Evolutionary conservation across 2,888 invertebrate genomes (phyloP).

Genomic region (Heliconius ethilla): DNA sequence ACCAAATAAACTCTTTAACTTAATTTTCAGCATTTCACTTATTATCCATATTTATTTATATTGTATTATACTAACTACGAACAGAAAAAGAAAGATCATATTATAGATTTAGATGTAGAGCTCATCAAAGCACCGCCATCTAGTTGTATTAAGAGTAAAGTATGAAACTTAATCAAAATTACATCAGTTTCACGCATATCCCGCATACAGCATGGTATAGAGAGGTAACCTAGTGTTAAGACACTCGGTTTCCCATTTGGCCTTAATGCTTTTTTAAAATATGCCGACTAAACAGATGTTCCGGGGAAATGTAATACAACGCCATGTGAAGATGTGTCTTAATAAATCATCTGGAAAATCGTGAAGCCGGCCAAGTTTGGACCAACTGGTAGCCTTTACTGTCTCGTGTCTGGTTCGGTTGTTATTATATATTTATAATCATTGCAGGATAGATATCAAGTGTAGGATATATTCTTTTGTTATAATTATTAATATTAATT

Average conservation of each 20-base stretch:
- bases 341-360: constrained; percentile 42
- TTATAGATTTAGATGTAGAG: no score
- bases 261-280: not conserved
- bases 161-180: no score
- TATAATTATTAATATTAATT: no score
- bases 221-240: no score
- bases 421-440: not conserved
- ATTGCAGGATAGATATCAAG: not conserved
- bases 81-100: no score
- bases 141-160: constrained; percentile 5
- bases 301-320: constrained; percentile 34
- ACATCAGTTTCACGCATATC: no score
- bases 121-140: constrained; percentile 30
- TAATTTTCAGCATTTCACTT: no score
- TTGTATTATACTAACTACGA: no score
- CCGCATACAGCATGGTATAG: no score
- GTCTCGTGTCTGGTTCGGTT: constrained; percentile 5
- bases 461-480: not conserved
- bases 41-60: no score
- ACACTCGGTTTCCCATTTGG: no score
- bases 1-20: no score
- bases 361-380: constrained; percentile 38
- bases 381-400: constrained; percentile 26
- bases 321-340: constrained; percentile 34
- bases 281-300: constrained; percentile 36